Evolutionary conservation across 35 echinoderm and acorn worm genomes (phyloP), one percentile per base, ranked within the genome.

Genomic region (Eucidaris tribuloides): DNA sequence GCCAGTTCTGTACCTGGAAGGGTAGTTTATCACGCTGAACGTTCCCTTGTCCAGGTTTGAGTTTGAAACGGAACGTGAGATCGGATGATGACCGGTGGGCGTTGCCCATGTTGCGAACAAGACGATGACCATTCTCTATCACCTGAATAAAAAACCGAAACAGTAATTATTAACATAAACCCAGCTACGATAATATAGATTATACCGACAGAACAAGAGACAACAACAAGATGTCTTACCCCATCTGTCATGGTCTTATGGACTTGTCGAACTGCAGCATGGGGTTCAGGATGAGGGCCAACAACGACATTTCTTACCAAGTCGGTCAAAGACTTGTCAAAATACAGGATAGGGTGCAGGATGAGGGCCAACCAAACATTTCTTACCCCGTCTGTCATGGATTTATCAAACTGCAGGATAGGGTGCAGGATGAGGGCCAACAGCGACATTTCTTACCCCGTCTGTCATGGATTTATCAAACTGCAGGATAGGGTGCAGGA

Each of bases 1-100:
- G n/a, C n/a, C n/a, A n/a, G n/a, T n/a, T n/a, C n/a, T n/a, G n/a
- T 85, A 84, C 81, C 81, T 84, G 81, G 81, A 90, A 84, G 33
- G 81, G 88, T 25, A 90, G 34, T 59, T 71, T 49, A 24, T 65
- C 20, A 14, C 79, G 32, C 5, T 77, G 41, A 9, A 23, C 33
- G 42, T 48, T 31, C 33, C 42, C 40, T 29, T 45, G 40, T 55
- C 84, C 81, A 20, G 71, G 64, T 36, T 62, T 83, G 56, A 52
- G 72, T 45, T 80, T 9, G 58, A 90, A 90, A 23, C 88, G 37
- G 71, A 90, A 90, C 11, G 88, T 79, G 31, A 90, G 70, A 43
- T 90, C 88, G n/a, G n/a, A n/a, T 33, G 82, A 59, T 28, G 60
- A 42, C 36, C 84, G 58, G 38, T 84, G 81, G 13, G 84, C 81